Conservation (phyloP, 2,797 vertebrate genomes). For the Threskiornis aethiopicus region DNA sequence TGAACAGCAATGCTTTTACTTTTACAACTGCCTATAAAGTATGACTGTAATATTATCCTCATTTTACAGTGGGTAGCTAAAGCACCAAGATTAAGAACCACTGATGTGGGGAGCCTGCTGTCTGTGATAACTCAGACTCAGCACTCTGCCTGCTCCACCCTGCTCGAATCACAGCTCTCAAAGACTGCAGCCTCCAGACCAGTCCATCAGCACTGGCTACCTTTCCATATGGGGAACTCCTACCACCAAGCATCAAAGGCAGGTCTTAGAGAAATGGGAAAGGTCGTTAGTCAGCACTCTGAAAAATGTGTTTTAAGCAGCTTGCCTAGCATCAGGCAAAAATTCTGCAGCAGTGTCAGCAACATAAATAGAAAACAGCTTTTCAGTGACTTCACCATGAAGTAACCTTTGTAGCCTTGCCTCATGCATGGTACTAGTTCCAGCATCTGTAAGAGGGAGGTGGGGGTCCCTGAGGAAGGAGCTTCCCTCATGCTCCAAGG, state of each 20-base stretch:
- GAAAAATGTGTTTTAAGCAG: background rate
- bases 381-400: background rate
- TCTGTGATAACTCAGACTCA: background rate
- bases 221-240: background rate
- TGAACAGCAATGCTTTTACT: background rate
- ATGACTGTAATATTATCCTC: background rate
- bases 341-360: background rate
- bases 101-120: background rate
- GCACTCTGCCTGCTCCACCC: background rate
- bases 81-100: background rate
- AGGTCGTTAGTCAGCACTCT: background rate
- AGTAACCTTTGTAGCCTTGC: background rate
- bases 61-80: background rate
- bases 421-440: background rate
- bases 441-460: background rate
- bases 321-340: background rate
- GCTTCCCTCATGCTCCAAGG: background rate
- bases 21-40: background rate
- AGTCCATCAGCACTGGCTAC: background rate
- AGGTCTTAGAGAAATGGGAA: background rate
- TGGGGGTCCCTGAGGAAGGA: background rate
- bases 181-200: background rate
- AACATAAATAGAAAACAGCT: background rate
- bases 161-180: background rate
- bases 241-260: background rate